These are phyloP conservation scores for Ctenodactylus gundi DNA, from an alignment of 2,113 vertebrate species.

Conservation along the genomic window DNA sequence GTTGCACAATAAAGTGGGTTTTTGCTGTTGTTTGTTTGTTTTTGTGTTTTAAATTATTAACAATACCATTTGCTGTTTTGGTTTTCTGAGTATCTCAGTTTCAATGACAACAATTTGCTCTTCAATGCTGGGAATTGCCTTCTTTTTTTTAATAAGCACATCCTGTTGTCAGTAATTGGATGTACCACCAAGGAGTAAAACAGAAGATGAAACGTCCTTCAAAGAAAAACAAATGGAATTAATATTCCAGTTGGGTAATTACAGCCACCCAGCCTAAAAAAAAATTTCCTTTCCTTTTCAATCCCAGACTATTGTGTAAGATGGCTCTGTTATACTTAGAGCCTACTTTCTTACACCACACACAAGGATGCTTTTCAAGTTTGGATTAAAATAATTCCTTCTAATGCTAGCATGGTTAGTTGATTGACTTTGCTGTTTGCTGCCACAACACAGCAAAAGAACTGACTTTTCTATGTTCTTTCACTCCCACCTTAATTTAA, in stretches of 20 bases:
- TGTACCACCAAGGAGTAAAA: conserved; percentile 61
- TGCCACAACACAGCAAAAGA: not conserved
- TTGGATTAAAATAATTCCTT: conserved; percentile 38
- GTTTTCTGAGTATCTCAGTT: conserved; percentile 11
- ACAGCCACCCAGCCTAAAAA: not conserved
- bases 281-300: not conserved
- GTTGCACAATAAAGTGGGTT: not conserved
- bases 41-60: conserved; percentile 23
- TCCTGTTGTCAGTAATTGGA: conserved; percentile 69
- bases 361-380: conserved; percentile 49
- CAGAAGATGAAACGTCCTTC: not conserved
- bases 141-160: not conserved
- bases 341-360: conserved; percentile 37
- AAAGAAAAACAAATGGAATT: conserved; percentile 64
- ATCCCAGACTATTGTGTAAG: not conserved
- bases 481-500: not conserved
- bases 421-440: conserved; percentile 38
- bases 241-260: conserved; percentile 64
- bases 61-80: conserved; percentile 37
- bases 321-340: conserved; percentile 21
- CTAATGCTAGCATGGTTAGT: conserved; percentile 1
- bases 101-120: conserved; percentile 16
- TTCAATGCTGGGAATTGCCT: conserved; percentile 19
- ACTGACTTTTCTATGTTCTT: conserved; percentile 34
- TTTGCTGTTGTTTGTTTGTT: not conserved